Base-by-base conservation (phyloP, 2,888 invertebrate species). In the Sminthurides aquaticus region DNA sequence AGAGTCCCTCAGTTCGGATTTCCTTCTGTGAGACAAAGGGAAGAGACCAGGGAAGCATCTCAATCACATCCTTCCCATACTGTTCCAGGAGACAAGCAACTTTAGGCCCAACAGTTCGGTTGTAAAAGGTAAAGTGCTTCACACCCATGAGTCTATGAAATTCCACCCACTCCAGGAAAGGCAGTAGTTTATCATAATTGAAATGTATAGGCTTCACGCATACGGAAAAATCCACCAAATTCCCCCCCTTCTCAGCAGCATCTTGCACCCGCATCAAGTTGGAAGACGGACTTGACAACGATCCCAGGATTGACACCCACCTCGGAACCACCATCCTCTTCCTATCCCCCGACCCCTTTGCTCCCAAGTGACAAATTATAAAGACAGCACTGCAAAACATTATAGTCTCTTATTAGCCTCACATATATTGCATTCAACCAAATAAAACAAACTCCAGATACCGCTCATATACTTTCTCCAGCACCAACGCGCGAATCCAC, bases 151-250 rank as follows among this genome's bases (percentile, higher is more conserved):
- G 79, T 8, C 86, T 82, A 79, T 94, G 90, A 75, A 94, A 81
- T 79, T 94, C 94, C 75, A 94, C 84, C 82, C 93, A 94, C 80
- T 94, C 94, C 74, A 92, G 80, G 71, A 94, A 81, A 82, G 90
- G 90, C 64, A 90, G 81, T 2, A 87, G 87, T 83, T 90, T 86
- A 76, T 91, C 87, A 79, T 92, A 94, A 74, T 88, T 85, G 78
- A 89, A 93, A 79, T 94, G 93, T 70, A 94, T 84, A 0, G 94
- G 93, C 77, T 94, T 94, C 48, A 94, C 90, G 78, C 94, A 94
- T 28, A 92, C 85, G 26, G 88, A 78, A 49, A 79, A 72, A 57
- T 90, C 58, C 87, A 82, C 55, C 83, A 67, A 65, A 54, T 28
- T 61, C 66, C 49, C 54, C 28, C 49, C 59, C 55, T 28, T 64